Base-by-base conservation (phyloP, 2,113 vertebrate genomes). In the Eulacestoma nigropectus region DNA sequence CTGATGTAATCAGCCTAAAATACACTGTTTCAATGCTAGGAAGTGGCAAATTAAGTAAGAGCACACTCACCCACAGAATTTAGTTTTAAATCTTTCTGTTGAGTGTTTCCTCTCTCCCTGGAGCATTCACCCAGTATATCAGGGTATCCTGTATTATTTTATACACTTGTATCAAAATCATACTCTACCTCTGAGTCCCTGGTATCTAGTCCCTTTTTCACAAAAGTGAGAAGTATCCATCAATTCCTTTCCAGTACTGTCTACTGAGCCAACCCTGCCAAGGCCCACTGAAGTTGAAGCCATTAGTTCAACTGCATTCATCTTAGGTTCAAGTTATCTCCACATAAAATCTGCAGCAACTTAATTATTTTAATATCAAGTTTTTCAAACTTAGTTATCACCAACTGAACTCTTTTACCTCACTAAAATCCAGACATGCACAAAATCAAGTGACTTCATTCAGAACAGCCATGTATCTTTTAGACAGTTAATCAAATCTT, bases 181-280 rank as follows among this genome's bases (percentile, higher is more conserved):
- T 32, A 88, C 47, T 90, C 87, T 78, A 97, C 93, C 75, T 95
- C 90, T 14, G 21, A 95, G 77, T 70, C 47, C 41, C 84, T 87
- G 62, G 55, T 59, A 59, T n/a, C 56, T 26, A 18, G n/a, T n/a
- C n/a, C n/a, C n/a, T n/a, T n/a, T n/a, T n/a, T 46, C 82, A 84
- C 22, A 64, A 47, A 94, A 89, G 44, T 65, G 55, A 77, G 44
- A 74, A 80, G 30, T 17, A 96, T 75, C 84, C 59, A 93, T 39
- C 52, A 87, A 32, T 60, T 94, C 87, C 84, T 90, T 73, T 75
- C 83, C 65, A 80, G 27, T 50, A 57, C n/a, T 75, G 42, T 32
- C 57, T 73, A 42, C 23, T 63, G 68, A 93, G 52, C 47, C 39
- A 68, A 65, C 35, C 17, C 55, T 32, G 11, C 13, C 23, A 87